These are phyloP conservation scores for Alcis repandata DNA, from an alignment of 2,888 invertebrate species.

Conservation along the genomic window DNA sequence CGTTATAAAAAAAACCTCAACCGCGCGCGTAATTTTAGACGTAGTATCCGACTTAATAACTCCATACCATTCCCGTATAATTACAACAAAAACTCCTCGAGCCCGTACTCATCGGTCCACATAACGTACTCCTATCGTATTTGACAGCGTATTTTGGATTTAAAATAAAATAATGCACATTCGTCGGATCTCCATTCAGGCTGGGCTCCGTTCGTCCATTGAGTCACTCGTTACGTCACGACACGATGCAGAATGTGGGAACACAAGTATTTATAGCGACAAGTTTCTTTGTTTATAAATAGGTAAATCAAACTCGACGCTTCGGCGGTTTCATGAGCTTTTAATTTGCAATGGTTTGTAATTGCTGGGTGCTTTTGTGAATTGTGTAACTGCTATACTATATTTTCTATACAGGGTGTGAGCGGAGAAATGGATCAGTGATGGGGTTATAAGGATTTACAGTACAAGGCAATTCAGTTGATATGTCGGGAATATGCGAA, in stretches of 20 bases:
- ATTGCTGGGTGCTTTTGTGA: not conserved
- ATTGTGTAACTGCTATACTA: not conserved
- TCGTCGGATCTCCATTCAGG: not conserved
- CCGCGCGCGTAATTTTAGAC: no score
- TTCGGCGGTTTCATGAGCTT: not conserved
- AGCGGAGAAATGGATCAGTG: no score
- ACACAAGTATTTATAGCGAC: conserved; percentile 31
- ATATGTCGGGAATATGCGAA: no score
- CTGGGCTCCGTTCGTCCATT: conserved; percentile 16
- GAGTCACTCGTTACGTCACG: conserved; percentile 25
- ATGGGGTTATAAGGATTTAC: no score
- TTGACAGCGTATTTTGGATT: not conserved
- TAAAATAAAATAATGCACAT: not conserved
- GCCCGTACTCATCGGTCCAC: not conserved
- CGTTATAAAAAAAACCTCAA: no score
- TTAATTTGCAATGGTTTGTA: not conserved
- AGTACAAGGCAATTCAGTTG: no score
- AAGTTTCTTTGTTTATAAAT: conserved; percentile 37
- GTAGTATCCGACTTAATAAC: no score
- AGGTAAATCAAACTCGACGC: conserved; percentile 27
- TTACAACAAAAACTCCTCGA: no score
- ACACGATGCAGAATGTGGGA: conserved; percentile 29
- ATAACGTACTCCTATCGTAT: not conserved
- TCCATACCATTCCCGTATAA: no score
- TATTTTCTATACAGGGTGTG: no score